phyloP scores from a whole-genome alignment of 2,888 invertebrate species.

The Xestia sexstrigata region DNA sequence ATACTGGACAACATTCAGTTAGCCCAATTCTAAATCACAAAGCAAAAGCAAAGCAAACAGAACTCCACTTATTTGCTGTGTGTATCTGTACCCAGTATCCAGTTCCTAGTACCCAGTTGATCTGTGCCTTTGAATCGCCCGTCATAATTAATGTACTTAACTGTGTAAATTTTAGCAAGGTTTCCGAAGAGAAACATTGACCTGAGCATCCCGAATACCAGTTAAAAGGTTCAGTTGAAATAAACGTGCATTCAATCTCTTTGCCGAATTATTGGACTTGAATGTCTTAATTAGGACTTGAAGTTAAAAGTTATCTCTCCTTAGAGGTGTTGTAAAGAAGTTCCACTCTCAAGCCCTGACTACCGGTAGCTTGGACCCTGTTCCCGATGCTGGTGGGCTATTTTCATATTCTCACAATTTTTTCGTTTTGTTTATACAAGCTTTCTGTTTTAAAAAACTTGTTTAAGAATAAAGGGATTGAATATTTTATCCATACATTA shows the following conservation, averaged over 20 bases:
- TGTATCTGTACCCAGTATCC: not conserved
- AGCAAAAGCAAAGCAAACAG: slow-evolving; percentile 29
- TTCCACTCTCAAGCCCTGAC: not conserved
- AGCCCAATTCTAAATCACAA: slow-evolving; percentile 29
- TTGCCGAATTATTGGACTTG: slow-evolving; percentile 1
- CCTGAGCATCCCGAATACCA: slow-evolving; percentile 21
- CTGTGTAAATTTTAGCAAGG: slow-evolving; percentile 8
- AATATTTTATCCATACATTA: not conserved
- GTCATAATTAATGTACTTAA: slow-evolving; percentile 25
- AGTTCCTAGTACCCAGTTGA: slow-evolving; percentile 4
- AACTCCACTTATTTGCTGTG: slow-evolving; percentile 21
- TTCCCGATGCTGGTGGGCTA: not conserved
- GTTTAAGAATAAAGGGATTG: too few species aligned
- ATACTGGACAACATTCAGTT: slow-evolving; percentile 17
- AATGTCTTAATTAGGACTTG: slow-evolving; percentile 14
- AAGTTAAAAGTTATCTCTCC: not conserved
- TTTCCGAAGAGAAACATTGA: slow-evolving; percentile 22
- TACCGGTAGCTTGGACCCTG: not conserved
- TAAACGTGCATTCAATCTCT: slow-evolving; percentile 45
- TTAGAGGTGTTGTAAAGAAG: not conserved
- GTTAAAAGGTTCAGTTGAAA: slow-evolving; percentile 22
- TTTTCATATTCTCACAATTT: too few species aligned
- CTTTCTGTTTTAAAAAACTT: too few species aligned
- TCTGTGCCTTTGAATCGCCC: slow-evolving; percentile 29
- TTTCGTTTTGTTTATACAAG: too few species aligned